Evolutionary conservation across 1,140 invertebrate species (phyloP).

Genomic region (Drosophila pseudoobscura): DNA sequence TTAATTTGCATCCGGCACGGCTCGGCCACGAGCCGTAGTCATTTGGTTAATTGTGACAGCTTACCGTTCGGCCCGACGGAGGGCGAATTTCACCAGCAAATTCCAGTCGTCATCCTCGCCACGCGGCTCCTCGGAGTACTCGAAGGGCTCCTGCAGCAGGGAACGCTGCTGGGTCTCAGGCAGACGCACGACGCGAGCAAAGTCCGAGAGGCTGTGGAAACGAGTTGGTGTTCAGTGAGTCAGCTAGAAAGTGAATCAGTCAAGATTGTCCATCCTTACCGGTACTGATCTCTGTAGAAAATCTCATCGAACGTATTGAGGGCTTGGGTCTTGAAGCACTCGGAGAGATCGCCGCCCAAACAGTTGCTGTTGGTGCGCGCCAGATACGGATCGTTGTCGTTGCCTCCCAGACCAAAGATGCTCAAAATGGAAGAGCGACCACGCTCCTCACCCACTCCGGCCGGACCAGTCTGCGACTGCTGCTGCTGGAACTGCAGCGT

Average conservation of each 20-base stretch:
- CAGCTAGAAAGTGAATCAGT: background rate
- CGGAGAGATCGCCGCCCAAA: conserved; percentile 89
- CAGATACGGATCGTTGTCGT: conserved; percentile 90
- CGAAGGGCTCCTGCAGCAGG: conserved; percentile 87
- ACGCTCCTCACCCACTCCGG: conserved; percentile 62
- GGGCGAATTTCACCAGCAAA: conserved; percentile 89
- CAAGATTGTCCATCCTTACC: conserved; percentile 75
- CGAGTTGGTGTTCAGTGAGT: background rate
- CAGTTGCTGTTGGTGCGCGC: conserved; percentile 88
- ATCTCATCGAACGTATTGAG: conserved; percentile 90
- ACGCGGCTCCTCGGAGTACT: conserved; percentile 87
- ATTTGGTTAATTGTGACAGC: conserved; percentile 69
- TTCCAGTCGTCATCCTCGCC: conserved; percentile 91
- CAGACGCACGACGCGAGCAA: conserved; percentile 88
- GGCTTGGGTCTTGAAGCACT: conserved; percentile 91
- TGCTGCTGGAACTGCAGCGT: conserved; percentile 59
- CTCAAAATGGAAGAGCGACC: conserved; percentile 86
- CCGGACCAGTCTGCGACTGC: conserved; percentile 35
- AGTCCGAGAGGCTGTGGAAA: conserved; percentile 86
- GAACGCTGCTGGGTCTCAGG: conserved; percentile 86
- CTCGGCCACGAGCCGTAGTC: conserved; percentile 15
- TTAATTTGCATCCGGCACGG: conserved; percentile 53
- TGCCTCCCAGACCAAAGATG: conserved; percentile 88
- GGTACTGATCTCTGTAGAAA: conserved; percentile 87
- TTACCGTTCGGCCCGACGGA: conserved; percentile 88